Evolutionary conservation across 2,888 invertebrate species (phyloP), one percentile per base, ranked within the genome.

Genomic region (Melanostoma scalare): DNA sequence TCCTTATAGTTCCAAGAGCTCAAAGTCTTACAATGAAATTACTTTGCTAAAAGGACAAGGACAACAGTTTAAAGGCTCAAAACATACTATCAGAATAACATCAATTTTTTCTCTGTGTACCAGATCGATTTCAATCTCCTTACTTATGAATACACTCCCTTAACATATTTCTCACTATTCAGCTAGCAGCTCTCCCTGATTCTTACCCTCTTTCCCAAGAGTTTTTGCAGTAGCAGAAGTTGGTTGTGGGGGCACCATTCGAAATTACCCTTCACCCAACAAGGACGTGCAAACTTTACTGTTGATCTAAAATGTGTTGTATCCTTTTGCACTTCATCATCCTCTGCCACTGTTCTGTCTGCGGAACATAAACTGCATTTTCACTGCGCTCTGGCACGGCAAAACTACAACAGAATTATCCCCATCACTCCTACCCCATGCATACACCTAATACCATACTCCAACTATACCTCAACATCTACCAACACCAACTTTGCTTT

Each of bases 221-320:
- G n/a, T n/a, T 33, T 10, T 6, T 65, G 6, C 38, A 8, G 8
- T 6, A 9, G 20, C 6, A 36, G n/a, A n/a, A n/a, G n/a, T n/a
- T n/a, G n/a, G n/a, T n/a, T n/a, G n/a, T 5, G 8, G 31, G 8
- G 58, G 3, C 44, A 53, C 44, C 8, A n/a, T 60, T n/a, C 38
- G 9, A 42, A n/a, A 42, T 38, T 58, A 38, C 55, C 48, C 55
- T 63, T 69, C 50, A 52, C 38, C 42, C 30, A n/a, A 20, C 36
- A 10, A 56, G 69, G 56, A 63, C 65, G 20, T 36, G 42, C 38
- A 60, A 60, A 73, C 68, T 63, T 77, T 65, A 20, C 42, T 53
- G 68, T 69, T 73, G 73, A 78, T 77, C 63, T 73, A 36, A 73
- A 73, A 58, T 50, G 42, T 58, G 73, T 53, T 69, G 46, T 82